Conservation (phyloP, 2,113 vertebrate genomes). For the Acrocephalus arundinaceus region DNA sequence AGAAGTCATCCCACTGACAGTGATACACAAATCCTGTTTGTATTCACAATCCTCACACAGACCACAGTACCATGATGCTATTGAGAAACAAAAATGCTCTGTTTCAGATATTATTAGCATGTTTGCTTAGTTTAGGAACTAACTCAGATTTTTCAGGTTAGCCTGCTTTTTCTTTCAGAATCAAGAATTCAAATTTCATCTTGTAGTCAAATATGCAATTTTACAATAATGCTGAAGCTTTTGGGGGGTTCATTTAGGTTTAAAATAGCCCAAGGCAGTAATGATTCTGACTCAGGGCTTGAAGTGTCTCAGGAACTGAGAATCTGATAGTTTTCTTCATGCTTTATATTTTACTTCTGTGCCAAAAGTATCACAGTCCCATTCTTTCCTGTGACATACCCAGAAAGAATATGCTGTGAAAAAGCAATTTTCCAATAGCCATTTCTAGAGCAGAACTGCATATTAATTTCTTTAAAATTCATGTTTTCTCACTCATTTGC, state of each 20-base stretch:
- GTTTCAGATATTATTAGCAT: background rate
- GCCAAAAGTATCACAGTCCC: background rate
- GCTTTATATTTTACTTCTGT: background rate
- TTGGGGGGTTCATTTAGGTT: background rate
- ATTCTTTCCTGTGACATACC: background rate
- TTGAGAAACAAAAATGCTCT: background rate
- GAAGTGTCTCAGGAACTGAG: background rate
- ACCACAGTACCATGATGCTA: background rate
- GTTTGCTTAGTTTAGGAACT: background rate
- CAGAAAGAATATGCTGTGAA: background rate
- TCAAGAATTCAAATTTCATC: background rate
- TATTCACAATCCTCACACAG: background rate
- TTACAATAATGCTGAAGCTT: background rate
- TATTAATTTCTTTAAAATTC: background rate
- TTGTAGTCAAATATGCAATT: background rate
- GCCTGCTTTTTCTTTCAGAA: background rate
- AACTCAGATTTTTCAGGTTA: background rate
- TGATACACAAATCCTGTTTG: background rate
- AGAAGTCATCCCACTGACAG: background rate
- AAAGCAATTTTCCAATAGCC: background rate
- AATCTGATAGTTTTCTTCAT: background rate
- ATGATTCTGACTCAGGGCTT: background rate
- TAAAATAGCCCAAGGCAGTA: background rate
- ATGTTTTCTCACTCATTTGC: background rate
- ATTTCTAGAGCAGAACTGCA: background rate